Evolutionary conservation across 2,113 vertebrate species (phyloP).

Genomic region (Channa maculata): DNA sequence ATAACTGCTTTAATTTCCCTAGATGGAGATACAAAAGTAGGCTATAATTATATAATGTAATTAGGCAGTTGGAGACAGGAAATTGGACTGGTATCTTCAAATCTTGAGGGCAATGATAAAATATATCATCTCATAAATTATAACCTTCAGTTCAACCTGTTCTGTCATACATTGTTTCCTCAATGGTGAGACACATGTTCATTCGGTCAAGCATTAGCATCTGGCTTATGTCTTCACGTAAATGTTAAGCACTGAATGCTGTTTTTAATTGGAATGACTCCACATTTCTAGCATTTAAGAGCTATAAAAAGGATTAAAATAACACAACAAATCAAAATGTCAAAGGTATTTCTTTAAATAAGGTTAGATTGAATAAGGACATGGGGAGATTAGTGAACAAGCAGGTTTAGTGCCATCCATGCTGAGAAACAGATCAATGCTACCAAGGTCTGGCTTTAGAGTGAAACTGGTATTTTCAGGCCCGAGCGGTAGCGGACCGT

Average conservation of each 20-base stretch:
- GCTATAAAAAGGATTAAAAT: background rate
- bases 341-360: slow-evolving; percentile 11
- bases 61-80: slow-evolving; percentile 53
- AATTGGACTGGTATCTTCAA: slow-evolving; percentile 55
- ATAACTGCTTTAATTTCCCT: slow-evolving; percentile 68
- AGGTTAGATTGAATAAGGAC: slow-evolving; percentile 8
- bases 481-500: slow-evolving; percentile 17
- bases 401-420: background rate
- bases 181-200: background rate
- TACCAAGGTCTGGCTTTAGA: slow-evolving; percentile 18
- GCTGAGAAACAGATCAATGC: slow-evolving; percentile 37
- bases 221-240: background rate
- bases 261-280: too few relatives aligned
- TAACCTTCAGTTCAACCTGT: slow-evolving; percentile 38
- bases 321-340: slow-evolving; percentile 4
- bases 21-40: slow-evolving; percentile 36
- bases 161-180: slow-evolving; percentile 5
- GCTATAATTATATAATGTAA: slow-evolving; percentile 63
- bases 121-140: slow-evolving; percentile 46
- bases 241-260: background rate
- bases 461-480: slow-evolving; percentile 24
- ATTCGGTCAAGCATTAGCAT: background rate
- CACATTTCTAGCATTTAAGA: background rate
- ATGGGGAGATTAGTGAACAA: background rate
- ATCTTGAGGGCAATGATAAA: slow-evolving; percentile 56